Evolutionary conservation across 2,888 invertebrate species (phyloP).

Genomic region (Apamea monoglypha): DNA sequence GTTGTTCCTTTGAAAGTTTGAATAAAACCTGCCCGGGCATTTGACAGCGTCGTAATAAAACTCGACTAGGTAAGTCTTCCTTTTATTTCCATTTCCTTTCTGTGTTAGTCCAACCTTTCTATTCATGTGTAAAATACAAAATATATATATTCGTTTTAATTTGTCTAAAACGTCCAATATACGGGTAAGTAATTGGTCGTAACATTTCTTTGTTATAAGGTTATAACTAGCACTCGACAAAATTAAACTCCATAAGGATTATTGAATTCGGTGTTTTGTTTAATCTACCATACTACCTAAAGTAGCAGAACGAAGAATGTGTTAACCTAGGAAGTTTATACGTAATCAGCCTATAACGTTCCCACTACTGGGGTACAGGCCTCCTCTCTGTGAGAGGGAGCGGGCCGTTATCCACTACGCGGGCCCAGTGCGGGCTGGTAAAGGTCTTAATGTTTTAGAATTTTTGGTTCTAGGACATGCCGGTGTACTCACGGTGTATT

Average conservation of each 20-base stretch:
- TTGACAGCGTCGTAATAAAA: conserved; percentile 15
- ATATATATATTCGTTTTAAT: conserved; percentile 53
- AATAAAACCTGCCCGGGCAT: conserved; percentile 4
- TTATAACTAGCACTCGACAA: conserved; percentile 52
- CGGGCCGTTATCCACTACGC: background rate
- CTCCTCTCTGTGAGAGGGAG: background rate
- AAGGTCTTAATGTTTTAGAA: background rate
- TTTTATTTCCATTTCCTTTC: conserved; percentile 37
- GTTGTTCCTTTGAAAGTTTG: conserved; percentile 4
- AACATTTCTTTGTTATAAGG: conserved; percentile 47
- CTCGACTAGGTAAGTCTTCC: conserved; percentile 22
- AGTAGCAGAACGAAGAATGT: background rate
- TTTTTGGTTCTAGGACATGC: background rate
- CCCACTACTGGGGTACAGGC: background rate
- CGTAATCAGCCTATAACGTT: background rate
- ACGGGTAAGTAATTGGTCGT: conserved; percentile 62
- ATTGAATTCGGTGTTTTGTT: conserved; percentile 59
- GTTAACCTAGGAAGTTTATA: background rate
- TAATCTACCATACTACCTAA: conserved; percentile 11
- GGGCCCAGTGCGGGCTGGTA: background rate
- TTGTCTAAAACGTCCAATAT: conserved; percentile 60
- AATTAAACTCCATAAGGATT: conserved; percentile 61
- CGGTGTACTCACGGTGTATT: background rate
- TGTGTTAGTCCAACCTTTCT: conserved; percentile 8
- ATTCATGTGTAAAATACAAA: conserved; percentile 25